These are phyloP conservation scores for Phoeniculus purpureus DNA, from an alignment of 2,797 vertebrate genomes.

Conservation along the genomic window DNA sequence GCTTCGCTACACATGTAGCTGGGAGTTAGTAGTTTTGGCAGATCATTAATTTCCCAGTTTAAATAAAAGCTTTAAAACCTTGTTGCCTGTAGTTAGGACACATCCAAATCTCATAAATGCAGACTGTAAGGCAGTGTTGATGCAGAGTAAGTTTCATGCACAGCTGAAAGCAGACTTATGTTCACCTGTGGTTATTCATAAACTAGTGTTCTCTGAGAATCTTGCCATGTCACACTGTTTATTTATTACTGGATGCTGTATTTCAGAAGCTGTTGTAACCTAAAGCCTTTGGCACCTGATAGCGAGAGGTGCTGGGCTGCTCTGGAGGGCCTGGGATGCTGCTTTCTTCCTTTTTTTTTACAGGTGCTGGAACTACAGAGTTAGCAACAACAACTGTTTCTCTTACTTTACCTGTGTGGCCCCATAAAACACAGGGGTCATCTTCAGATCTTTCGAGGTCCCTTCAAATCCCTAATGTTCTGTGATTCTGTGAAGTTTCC, in stretches of 20 bases:
- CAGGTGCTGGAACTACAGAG: neutral
- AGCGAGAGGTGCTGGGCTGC: neutral
- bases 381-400: neutral
- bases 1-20: conserved; percentile 57
- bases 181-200: neutral
- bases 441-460: neutral
- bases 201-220: neutral
- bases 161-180: neutral
- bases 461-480: too few relatives aligned
- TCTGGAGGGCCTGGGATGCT: neutral
- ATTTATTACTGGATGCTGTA: neutral
- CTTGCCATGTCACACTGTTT: neutral
- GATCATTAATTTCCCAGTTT: conserved; percentile 64
- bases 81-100: conserved; percentile 43
- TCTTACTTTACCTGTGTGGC: neutral
- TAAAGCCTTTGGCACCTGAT: neutral
- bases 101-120: conserved; percentile 20
- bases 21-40: conserved; percentile 60
- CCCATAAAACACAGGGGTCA: neutral
- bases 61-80: conserved; percentile 69
- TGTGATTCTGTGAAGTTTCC: neutral
- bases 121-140: neutral
- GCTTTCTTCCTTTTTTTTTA: neutral
- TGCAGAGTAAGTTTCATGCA: neutral
- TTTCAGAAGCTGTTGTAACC: neutral